Evolutionary conservation across 2,113 vertebrate species (phyloP).

Genomic region (human): DNA sequence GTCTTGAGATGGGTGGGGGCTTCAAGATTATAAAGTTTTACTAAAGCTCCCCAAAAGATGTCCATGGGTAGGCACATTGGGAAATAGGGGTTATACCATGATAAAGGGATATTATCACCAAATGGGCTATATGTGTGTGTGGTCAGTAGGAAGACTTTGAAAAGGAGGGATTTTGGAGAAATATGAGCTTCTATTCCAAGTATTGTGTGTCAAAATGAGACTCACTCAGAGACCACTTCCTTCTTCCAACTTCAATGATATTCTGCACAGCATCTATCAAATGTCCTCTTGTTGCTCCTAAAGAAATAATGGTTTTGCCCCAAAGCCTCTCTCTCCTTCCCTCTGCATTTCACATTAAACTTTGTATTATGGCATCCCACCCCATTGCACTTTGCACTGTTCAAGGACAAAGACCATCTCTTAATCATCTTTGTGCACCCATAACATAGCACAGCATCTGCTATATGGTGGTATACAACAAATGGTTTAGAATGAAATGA

Average conservation of each 20-base stretch:
- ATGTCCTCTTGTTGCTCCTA: not conserved
- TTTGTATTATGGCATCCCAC: not conserved
- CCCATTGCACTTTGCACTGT: not conserved
- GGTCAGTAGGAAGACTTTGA: not conserved
- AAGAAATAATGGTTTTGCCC: not conserved
- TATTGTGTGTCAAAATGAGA: not conserved
- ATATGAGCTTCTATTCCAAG: not conserved
- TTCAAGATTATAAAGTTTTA: not conserved
- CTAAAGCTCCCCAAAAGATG: not conserved
- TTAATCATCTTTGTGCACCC: not conserved
- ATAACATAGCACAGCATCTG: not conserved
- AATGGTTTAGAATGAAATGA: not conserved
- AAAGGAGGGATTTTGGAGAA: not conserved
- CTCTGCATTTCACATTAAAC: not conserved
- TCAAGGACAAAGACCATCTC: constrained; percentile 14
- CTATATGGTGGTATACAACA: not conserved
- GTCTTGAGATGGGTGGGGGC: not conserved
- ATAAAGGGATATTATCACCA: not conserved
- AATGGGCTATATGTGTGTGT: not conserved
- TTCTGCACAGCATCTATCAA: not conserved
- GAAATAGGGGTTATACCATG: not conserved
- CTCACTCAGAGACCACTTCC: not conserved
- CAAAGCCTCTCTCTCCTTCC: not conserved
- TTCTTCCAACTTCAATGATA: constrained; percentile 1
- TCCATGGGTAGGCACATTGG: not conserved